phyloP scores from a whole-genome alignment of 2,797 vertebrate genomes.

The Lophotriccus pileatus region DNA sequence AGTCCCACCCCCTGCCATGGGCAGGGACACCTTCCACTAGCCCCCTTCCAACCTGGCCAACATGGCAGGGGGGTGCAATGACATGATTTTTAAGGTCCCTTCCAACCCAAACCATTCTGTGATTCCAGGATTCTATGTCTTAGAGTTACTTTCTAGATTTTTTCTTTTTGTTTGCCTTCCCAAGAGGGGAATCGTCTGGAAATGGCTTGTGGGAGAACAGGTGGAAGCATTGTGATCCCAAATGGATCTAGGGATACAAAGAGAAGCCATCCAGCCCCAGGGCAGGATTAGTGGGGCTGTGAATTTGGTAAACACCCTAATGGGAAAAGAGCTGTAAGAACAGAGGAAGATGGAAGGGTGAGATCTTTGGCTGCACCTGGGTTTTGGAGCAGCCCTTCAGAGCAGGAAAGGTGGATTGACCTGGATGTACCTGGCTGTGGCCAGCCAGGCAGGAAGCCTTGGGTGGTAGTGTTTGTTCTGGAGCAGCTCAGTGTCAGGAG shows the following conservation, averaged over 20 bases:
- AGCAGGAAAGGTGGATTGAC: not conserved
- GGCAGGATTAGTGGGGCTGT: not conserved
- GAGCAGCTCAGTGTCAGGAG: not conserved
- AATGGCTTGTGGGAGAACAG: not conserved
- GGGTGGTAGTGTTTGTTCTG: not conserved
- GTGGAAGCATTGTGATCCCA: not conserved
- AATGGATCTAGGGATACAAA: not conserved
- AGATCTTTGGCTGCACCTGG: not conserved
- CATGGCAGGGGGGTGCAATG: no score
- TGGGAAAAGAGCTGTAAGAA: not conserved
- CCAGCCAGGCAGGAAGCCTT: not conserved
- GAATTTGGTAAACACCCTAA: not conserved
- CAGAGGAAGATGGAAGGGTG: not conserved
- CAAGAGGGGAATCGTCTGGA: not conserved
- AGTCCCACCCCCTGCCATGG: not conserved
- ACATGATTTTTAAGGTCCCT: not conserved
- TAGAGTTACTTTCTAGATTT: not conserved
- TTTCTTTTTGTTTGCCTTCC: not conserved
- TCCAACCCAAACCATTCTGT: not conserved
- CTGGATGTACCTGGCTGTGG: not conserved
- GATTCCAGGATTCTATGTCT: not conserved
- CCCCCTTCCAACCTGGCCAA: no score
- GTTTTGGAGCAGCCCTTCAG: not conserved
- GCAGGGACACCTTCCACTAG: not conserved
- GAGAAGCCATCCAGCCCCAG: not conserved